Conservation (phyloP, 2,888 invertebrate species). For the Amiota minor region DNA sequence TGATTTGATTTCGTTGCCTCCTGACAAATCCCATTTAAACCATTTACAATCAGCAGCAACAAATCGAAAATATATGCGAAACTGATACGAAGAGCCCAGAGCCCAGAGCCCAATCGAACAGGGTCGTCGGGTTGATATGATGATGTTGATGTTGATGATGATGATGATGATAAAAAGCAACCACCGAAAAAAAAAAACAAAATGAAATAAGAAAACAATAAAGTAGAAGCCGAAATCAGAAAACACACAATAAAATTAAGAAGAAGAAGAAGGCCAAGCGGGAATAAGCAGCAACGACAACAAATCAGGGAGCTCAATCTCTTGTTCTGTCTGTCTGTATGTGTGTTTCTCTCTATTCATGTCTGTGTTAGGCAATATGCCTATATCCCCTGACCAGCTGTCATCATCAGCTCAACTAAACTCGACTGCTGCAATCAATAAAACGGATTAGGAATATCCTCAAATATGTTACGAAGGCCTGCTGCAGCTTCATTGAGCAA, state of each 20-base stretch:
- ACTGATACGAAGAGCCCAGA: conserved; percentile 10
- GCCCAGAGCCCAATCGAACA: neutral
- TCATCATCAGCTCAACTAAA: neutral
- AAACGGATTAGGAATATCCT: conserved; percentile 67
- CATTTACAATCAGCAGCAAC: conserved; percentile 12
- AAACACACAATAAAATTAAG: conserved; percentile 15
- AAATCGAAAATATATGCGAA: conserved; percentile 13
- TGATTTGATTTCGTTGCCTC: conserved; percentile 27
- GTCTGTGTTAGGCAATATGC: neutral
- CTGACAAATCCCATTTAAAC: conserved; percentile 25
- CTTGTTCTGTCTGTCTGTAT: neutral
- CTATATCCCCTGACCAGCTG: neutral
- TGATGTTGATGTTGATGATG: neutral
- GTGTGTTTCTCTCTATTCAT: neutral
- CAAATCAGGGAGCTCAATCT: too few species aligned
- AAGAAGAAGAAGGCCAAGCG: conserved; percentile 14
- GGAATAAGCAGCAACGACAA: neutral
- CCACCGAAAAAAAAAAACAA: conserved; percentile 19
- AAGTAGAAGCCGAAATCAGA: neutral
- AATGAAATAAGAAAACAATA: conserved; percentile 28
- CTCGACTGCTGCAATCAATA: conserved; percentile 60
- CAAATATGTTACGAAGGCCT: conserved; percentile 57
- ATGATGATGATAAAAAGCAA: conserved; percentile 37
- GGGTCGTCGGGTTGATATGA: neutral
- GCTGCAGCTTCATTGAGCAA: conserved; percentile 40